Evolutionary conservation across 2,797 vertebrate genomes (phyloP).

Genomic region (Syndactyla subalaris): DNA sequence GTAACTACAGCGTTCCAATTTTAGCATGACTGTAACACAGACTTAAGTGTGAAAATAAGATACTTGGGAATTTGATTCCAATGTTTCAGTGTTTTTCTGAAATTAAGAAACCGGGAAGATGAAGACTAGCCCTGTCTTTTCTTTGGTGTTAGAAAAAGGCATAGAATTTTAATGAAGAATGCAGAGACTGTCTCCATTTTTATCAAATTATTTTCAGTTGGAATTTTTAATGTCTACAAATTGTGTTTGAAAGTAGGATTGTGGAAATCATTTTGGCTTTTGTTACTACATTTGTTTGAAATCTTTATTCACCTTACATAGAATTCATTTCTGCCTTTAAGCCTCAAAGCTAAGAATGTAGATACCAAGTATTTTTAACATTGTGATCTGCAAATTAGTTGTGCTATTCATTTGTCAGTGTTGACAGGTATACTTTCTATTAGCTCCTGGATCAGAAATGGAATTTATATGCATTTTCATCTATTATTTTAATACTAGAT

Average conservation of each 20-base stretch:
- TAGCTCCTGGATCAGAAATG: conserved; percentile 61
- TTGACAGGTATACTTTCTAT: conserved; percentile 65
- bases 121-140: background rate
- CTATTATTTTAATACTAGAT: conserved; percentile 33
- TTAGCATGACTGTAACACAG: background rate
- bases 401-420: conserved; percentile 68
- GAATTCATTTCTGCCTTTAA: background rate
- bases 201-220: background rate
- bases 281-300: background rate
- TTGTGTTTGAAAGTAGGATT: background rate
- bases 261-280: background rate
- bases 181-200: background rate
- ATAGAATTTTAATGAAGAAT: background rate
- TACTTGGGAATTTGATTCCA: background rate
- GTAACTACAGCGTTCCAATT: background rate
- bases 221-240: background rate
- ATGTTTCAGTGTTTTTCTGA: background rate
- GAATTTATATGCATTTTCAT: conserved; percentile 26
- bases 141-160: background rate
- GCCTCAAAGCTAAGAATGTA: background rate
- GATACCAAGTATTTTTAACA: conserved; percentile 26
- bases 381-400: conserved; percentile 51
- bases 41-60: background rate
- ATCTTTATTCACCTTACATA: background rate
- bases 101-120: background rate